Base-by-base conservation (phyloP, 2,888 invertebrate species). In the Drosophila setosimentum region DNA sequence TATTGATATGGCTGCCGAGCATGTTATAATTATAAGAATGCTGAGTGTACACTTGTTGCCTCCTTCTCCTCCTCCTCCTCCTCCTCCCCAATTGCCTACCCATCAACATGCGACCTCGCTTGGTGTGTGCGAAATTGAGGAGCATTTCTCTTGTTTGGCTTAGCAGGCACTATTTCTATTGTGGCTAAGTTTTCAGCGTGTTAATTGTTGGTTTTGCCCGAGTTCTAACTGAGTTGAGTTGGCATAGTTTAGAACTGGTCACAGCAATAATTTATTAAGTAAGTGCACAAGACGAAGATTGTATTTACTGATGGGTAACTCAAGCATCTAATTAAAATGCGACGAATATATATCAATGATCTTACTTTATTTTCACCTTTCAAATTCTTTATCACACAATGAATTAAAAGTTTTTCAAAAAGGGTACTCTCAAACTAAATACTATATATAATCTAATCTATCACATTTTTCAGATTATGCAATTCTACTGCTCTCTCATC, bases 21-120 rank as follows among this genome's bases (percentile, higher is more conserved):
- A 87, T 77, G 79, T 75, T 84, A 89, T 89, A 85, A 85, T 85
- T 85, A 85, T 89, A 85, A 87, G 89, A 89, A 84, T 81, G 87
- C 78, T 83, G 87, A 79, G 87, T 68, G 68, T 83, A 81, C 81
- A 73, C 77, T 84, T 76, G 65, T 54, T 33, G 45, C 35, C 53
- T 18, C 59, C 49, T 49, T 6, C 37, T 59, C n/a, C 35, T 53
- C 24, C 6, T 24, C 10, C 32, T 16, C n/a, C 10, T 2, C n/a
- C 42, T 18, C 7, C 16, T 0, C 8, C 8, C 2, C 16, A 45
- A 45, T 45, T 24, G 45, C 16, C 13, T 1, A 24, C 13, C 21
- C 45, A 45, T 45, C 45, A 16, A 16, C 21, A 16, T 45, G 45
- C 45, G 45, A 45, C 45, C 45, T 24, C 45, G 45, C 24, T 45